Base-by-base conservation (phyloP, 2,797 vertebrate genomes). In the Poeciliopsis presidionis region DNA sequence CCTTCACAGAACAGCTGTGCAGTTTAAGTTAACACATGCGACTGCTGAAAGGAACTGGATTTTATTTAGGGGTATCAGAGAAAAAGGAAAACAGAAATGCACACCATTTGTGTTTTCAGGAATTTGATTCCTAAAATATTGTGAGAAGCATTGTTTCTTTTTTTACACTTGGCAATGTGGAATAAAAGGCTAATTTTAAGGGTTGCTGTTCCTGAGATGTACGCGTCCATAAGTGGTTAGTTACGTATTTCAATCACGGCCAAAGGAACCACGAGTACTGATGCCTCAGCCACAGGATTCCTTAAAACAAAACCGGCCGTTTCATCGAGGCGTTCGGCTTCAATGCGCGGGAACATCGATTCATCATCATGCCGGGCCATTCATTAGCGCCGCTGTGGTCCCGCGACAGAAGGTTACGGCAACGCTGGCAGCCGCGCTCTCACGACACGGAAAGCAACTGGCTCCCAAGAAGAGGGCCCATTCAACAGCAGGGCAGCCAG, bases 381-480 rank as follows among this genome's bases (percentile, higher is more conserved):
- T 94, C 89, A 92, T 84, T 79, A 33, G 75, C 80, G 86, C 86
- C 86, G 88, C 77, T 25, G 90, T 78, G 86, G 92, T 83, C 87
- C 84, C 78, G 70, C 75, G 51, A 85, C 86, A 89, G 86, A 80
- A 90, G 76, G 93, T 88, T 87, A 92, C 89, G 85, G 83, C 88
- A 92, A 81, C 83, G 14, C 74, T 90, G 91, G 88, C 89, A 90
- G 85, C 81, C 86, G 39, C 77, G 79, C 86, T 73, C 86, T 84
- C 91, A 94, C 78, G 85, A 92, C 92, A 92, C 94, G 94, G 93
- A 94, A 93, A 87, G 85, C 36, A 81, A 93, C 93, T 94, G 93
- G 89, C 78, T 92, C 84, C 76, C 78, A 93, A 94, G 93, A 96
- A 95, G 87, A 36, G 46, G 87, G 59, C 89, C 36, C 90, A 92